These are phyloP conservation scores for Heteromurus nitidus DNA, from an alignment of 2,888 invertebrate species.

Conservation along the genomic window DNA sequence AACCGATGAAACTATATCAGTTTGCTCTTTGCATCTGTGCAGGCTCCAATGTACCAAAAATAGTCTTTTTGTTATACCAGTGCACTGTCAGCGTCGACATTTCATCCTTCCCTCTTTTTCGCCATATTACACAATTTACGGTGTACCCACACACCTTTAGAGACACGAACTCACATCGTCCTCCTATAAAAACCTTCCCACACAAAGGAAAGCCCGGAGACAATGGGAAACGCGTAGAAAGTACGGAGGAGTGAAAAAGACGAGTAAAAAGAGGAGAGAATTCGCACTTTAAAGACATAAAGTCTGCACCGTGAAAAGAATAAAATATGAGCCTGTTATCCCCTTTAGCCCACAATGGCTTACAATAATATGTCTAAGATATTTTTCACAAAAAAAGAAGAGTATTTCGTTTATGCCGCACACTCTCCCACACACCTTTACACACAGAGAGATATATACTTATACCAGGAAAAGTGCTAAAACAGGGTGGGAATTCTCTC, in stretches of 20 bases:
- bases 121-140: no score
- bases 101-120: no score
- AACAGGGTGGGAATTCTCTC: constrained; percentile 16
- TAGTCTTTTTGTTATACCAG: no score
- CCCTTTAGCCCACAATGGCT: constrained; percentile 63
- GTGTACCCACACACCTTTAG: no score
- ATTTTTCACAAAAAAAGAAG: constrained; percentile 47
- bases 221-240: no score
- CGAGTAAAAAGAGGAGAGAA: constrained; percentile 18
- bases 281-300: constrained; percentile 62
- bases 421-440: not conserved
- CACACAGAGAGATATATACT: not conserved
- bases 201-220: not conserved
- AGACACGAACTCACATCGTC: no score
- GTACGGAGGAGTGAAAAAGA: not conserved
- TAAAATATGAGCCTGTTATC: constrained; percentile 63
- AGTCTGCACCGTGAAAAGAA: constrained; percentile 62
- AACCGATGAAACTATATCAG: no score
- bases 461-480: constrained; percentile 7
- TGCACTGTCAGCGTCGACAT: no score
- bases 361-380: constrained; percentile 54
- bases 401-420: constrained; percentile 8
- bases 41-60: no score
- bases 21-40: no score
- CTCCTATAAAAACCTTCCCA: no score